A percentile compares a stretch with the other conserved stretches of the same genome.
phyloP scores from a whole-genome alignment of 1,140 invertebrate species.

The Drosophila repleta region DNA sequence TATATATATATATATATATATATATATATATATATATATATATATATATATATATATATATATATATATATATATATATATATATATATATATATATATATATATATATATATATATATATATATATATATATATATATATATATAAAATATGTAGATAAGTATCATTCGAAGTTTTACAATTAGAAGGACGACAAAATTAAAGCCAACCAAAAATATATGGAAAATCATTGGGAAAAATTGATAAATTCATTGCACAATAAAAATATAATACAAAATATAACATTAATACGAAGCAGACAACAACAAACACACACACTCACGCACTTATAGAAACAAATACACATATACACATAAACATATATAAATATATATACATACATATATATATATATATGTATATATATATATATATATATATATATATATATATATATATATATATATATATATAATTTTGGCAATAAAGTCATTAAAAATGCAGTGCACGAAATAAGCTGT shows the following conservation, averaged over 20 bases:
- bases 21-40: conserved; percentile 9
- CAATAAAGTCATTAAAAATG: too few relatives aligned
- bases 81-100: conserved; percentile 19
- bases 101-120: conserved; percentile 24
- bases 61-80: conserved; percentile 8
- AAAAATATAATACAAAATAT: conserved; percentile 8
- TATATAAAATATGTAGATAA: too few relatives aligned
- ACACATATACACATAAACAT: not conserved
- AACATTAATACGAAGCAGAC: conserved; percentile 1
- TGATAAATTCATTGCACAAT: conserved; percentile 48
- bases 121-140: conserved; percentile 15
- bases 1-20: conserved; percentile 5
- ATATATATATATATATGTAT: not conserved
- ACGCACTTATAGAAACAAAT: not conserved
- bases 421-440: too few relatives aligned
- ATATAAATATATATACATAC: not conserved
- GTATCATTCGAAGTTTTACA: conserved; percentile 7
- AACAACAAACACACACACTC: not conserved
- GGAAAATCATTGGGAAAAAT: conserved; percentile 67
- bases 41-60: conserved; percentile 20
- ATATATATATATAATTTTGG: too few relatives aligned
- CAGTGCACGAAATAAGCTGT: too few relatives aligned
- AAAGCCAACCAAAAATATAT: conserved; percentile 66
- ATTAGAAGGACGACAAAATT: conserved; percentile 50
- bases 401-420: not conserved